Evolutionary conservation across 1,140 invertebrate species (phyloP), one percentile per base, ranked within the genome.

Genomic region (Geopemphigus sp.): DNA sequence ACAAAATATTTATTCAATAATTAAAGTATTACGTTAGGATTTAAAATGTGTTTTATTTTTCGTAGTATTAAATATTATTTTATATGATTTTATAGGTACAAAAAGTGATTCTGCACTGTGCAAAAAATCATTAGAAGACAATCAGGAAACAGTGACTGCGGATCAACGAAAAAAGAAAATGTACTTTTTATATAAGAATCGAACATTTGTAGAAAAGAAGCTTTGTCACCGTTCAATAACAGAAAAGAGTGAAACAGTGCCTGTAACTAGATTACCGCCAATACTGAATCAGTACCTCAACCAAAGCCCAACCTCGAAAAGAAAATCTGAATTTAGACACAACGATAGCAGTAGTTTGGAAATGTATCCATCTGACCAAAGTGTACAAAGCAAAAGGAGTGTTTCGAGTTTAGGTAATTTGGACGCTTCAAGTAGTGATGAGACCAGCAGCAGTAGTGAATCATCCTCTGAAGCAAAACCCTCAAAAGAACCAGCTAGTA

Each of bases 131-230:
- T 26, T 26, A 8, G 54, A 78, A 50, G 57, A 50, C 11, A 59
- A 24, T 26, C 29, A 63, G 10, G 56, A 76, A 59, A 61, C 22
- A 1, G 26, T 45, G 17, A 59, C 39, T 19, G 57, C 57, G 17
- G 74, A 78, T 17, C 74, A 61, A n/a, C 57, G 74, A 5, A 78
- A 78, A 47, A 78, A 78, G 22, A 78, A 78, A 78, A 78, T 78
- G 74, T 78, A 78, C 22, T 78, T 78, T 63, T 63, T 78, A 8
- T 61, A 78, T 19, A 78, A 78, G 22, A 78, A 78, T n/a, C 57
- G 74, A 29, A 61, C 15, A n/a, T 78, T 78, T 50, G 74, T 78
- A 6, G 74, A 78, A 63, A 78, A 78, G 56, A 78, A 78, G 19
- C 22, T 78, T 19, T 78, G 57, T 26, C 74, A 39, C 8, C 74